Base-by-base conservation (phyloP, 2,113 vertebrate species). In the Pterocles orientalis region DNA sequence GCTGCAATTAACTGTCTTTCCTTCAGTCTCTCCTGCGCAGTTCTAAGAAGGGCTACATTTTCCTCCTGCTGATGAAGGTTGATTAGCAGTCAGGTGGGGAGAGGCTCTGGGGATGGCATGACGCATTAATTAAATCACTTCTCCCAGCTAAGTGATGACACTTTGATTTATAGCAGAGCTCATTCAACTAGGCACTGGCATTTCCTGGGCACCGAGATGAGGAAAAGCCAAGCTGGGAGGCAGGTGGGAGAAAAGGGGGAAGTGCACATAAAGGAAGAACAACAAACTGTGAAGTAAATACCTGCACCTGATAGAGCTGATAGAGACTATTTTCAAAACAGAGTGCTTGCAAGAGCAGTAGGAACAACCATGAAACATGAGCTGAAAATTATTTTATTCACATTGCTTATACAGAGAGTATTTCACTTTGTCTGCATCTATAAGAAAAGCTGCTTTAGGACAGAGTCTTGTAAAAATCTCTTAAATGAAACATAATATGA, bases 51-150 rank as follows among this genome's bases (percentile, higher is more conserved):
- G 90, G 82, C 90, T n/a, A 9, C 16, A 2, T 69, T 95, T 95
- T 97, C 88, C 92, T 97, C 96, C 97, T 84, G 97, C 97, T 98
- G 97, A 86, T 97, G 97, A 95, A 97, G 96, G 97, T 93, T 98
- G 97, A 98, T 98, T 98, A 98, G 97, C 97, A 98, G 97, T 97
- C 97, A 98, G 97, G 97, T 98, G 97, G 94, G 94, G 95, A 95
- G 91, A 96, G 81, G 82, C 97, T 96, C 98, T 33, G 60, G 96
- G 97, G 97, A 98, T 90, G 93, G 92, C 92, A 97, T 75, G 64
- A 97, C 12, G 39, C 97, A 98, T 97, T 98, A 98, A 98, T 98
- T 98, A 98, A 98, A 98, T 98, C 98, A 98, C 96, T 98, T 97
- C 97, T 96, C 91, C 97, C 94, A 96, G 98, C 97, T 98, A 98